Conservation (phyloP, 2,797 vertebrate genomes). For the Denticeps clupeoides region DNA sequence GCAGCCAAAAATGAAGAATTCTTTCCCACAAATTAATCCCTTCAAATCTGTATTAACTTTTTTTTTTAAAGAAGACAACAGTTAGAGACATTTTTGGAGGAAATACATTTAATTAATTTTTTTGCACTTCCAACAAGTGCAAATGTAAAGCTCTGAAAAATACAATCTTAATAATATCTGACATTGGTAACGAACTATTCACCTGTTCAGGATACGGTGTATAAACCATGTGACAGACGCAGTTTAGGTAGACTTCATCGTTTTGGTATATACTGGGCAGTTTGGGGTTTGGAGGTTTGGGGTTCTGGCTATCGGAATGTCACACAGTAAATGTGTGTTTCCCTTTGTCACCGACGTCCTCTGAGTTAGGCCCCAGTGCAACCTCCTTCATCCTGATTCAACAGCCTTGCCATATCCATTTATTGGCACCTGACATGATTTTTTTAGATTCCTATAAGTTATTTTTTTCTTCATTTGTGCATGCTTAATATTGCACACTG, state of each 20-base stretch:
- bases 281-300: background rate
- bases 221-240: background rate
- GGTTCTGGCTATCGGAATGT: background rate
- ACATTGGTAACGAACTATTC: conserved; percentile 40
- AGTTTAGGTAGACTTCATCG: conserved; percentile 1
- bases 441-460: conserved; percentile 8
- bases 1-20: too few species aligned
- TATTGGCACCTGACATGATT: conserved; percentile 47
- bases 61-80: background rate
- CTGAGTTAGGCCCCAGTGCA: too few species aligned
- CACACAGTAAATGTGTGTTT: background rate
- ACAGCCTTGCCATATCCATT: conserved; percentile 11
- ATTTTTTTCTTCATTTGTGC: conserved; percentile 47
- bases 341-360: too few species aligned
- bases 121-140: conserved; percentile 52
- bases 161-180: conserved; percentile 62
- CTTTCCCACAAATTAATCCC: too few species aligned
- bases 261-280: conserved; percentile 3
- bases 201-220: background rate
- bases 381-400: conserved; percentile 5
- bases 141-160: conserved; percentile 66
- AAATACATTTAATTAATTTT: conserved; percentile 58
- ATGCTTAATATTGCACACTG: conserved; percentile 63
- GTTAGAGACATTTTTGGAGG: conserved; percentile 21
- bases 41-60: too few species aligned